These are phyloP conservation scores for Paracentrotus lividus DNA, from an alignment of 53 echinoderm and acorn worm genomes.

Conservation along the genomic window DNA sequence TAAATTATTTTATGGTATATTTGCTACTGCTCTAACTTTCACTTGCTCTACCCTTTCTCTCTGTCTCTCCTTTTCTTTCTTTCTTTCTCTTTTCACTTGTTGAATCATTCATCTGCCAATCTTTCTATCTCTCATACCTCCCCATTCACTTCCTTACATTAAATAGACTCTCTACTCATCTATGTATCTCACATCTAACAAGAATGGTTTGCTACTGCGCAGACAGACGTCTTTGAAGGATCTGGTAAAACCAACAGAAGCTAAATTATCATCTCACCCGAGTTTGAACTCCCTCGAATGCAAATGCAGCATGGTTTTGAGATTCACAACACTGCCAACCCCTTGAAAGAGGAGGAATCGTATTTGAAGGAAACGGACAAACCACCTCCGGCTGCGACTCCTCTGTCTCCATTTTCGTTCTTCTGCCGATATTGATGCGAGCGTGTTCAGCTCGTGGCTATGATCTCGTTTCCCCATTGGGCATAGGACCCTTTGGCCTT, in stretches of 20 bases:
- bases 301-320: constrained; percentile 17
- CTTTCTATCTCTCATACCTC: background rate
- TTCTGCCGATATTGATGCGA: constrained; percentile 41
- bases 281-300: constrained; percentile 42
- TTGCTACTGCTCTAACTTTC: background rate
- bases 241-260: constrained; percentile 44
- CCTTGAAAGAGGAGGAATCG: constrained; percentile 28
- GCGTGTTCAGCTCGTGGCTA: constrained; percentile 23
- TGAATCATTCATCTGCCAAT: background rate
- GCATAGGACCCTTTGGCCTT: background rate
- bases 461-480: constrained; percentile 31
- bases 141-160: background rate
- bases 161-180: background rate
- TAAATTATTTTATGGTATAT: too few relatives aligned
- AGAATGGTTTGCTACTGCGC: background rate
- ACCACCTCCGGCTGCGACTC: constrained; percentile 12
- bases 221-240: constrained; percentile 5
- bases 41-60: background rate
- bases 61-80: background rate
- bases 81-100: background rate
- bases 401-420: constrained; percentile 52
- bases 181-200: constrained; percentile 7
- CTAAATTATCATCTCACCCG: constrained; percentile 68
- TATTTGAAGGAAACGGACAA: constrained; percentile 33
- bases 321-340: constrained; percentile 21